Percentiles rank a stretch among this genome's conserved stretches.
phyloP scores from a whole-genome alignment of 2,113 vertebrate species.

The Chaetodon trifascialis region DNA sequence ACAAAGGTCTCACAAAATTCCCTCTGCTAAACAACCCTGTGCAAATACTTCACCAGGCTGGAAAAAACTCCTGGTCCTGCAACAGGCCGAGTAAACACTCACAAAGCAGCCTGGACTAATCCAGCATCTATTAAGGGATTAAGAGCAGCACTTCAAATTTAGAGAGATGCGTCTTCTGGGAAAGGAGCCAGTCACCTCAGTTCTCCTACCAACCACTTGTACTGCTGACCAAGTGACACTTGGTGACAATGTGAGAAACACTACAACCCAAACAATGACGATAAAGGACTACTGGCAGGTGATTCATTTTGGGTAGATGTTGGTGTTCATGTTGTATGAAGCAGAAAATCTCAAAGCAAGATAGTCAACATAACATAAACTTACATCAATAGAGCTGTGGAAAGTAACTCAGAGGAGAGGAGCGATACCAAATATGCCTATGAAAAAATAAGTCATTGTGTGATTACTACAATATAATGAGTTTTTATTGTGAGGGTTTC shows the following conservation, averaged over 20 bases:
- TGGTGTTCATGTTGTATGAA: background rate
- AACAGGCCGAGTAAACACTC: background rate
- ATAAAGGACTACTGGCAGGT: background rate
- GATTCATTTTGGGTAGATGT: background rate
- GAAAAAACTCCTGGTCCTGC: background rate
- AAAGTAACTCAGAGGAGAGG: background rate
- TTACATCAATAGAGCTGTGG: background rate
- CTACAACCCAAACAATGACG: background rate
- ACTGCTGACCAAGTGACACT: background rate
- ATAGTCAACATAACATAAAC: too few species aligned
- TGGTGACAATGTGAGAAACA: background rate
- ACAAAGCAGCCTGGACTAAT: slow-evolving; percentile 36
- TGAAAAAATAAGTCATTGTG: too few species aligned
- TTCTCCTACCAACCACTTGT: background rate
- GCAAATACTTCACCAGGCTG: background rate
- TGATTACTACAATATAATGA: too few species aligned
- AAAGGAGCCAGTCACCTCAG: slow-evolving; percentile 8
- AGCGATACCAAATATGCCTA: too few species aligned
- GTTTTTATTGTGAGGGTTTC: too few species aligned
- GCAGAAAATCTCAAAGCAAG: background rate
- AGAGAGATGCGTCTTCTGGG: slow-evolving; percentile 21
- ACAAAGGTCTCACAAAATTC: background rate
- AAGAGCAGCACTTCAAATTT: slow-evolving; percentile 31
- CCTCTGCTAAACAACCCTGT: background rate
- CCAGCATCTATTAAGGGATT: slow-evolving; percentile 43